phyloP scores from a whole-genome alignment of 2,888 invertebrate species.

The Tetropium fuscum region DNA sequence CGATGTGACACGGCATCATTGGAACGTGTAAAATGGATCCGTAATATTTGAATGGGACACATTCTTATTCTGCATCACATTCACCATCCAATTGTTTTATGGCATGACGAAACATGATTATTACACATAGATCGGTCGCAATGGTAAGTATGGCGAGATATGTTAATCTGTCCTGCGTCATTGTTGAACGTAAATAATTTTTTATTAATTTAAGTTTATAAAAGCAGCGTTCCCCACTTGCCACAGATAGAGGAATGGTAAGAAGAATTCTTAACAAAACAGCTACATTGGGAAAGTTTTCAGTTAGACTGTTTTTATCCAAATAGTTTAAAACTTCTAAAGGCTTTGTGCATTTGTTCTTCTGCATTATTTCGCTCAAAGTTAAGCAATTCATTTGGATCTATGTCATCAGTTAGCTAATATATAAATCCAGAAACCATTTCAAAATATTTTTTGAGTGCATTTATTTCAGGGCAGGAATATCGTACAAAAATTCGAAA shows the following conservation, averaged over 20 bases:
- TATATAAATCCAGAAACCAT: neutral
- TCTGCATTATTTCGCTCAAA: neutral
- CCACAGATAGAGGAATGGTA: too few relatives aligned
- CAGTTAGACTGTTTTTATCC: neutral
- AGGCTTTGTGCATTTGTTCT: neutral
- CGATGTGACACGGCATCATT: too few relatives aligned
- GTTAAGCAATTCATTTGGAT: slow-evolving; percentile 1
- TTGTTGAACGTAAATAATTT: too few relatives aligned
- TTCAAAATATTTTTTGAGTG: neutral
- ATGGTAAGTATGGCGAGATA: neutral
- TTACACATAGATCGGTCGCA: neutral
- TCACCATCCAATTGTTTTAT: too few relatives aligned
- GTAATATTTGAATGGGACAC: too few relatives aligned
- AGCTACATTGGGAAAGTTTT: neutral
- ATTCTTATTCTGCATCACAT: too few relatives aligned
- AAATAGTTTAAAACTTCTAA: slow-evolving; percentile 2
- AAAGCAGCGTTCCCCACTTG: too few relatives aligned
- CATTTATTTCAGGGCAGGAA: neutral
- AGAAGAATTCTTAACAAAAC: slow-evolving; percentile 1
- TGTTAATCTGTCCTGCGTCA: neutral
- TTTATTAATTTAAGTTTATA: too few relatives aligned
- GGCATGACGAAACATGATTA: too few relatives aligned
- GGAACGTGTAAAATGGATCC: too few relatives aligned
- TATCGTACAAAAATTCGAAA: neutral
- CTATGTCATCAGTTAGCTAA: neutral